Evolutionary conservation across 2,888 invertebrate genomes (phyloP).

Genomic region (Pherbina coryleti): DNA sequence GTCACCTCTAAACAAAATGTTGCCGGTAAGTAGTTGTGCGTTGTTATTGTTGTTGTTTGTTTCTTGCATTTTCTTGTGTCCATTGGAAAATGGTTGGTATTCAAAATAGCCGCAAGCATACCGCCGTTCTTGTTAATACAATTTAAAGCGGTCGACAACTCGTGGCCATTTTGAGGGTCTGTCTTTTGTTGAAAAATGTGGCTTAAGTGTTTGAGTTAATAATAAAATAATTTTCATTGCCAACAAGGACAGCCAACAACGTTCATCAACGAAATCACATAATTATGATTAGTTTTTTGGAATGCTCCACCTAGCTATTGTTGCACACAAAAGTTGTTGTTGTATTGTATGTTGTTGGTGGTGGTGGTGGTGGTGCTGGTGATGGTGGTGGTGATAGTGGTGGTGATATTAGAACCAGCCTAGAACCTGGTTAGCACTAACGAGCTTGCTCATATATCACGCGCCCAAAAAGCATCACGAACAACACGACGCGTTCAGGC

Average conservation of each 20-base stretch:
- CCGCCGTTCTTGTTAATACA: background rate
- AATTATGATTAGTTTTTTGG: slow-evolving; percentile 56
- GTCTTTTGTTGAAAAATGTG: background rate
- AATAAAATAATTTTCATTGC: slow-evolving; percentile 39
- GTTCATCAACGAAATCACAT: slow-evolving; percentile 55
- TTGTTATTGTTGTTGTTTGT: slow-evolving; percentile 12
- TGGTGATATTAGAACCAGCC: slow-evolving; percentile 8
- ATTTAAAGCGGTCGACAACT: background rate
- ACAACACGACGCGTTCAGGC: background rate
- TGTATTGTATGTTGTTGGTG: background rate
- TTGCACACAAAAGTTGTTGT: background rate
- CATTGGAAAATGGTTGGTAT: background rate
- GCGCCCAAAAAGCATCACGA: background rate
- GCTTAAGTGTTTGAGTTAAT: slow-evolving; percentile 41
- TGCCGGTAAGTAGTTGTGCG: slow-evolving; percentile 9
- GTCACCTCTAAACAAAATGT: slow-evolving; percentile 67
- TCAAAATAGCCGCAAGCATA: background rate
- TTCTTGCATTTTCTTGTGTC: background rate
- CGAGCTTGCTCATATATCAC: background rate
- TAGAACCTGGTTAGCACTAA: background rate
- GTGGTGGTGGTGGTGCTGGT: background rate
- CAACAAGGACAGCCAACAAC: background rate
- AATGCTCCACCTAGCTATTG: slow-evolving; percentile 17
- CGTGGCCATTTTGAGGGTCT: slow-evolving; percentile 20
- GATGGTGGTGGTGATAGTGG: background rate